Percentiles rank a stretch among this genome's conserved stretches.
Evolutionary conservation across 2,797 vertebrate species (phyloP).

Genomic region (Anolis apletophallus): DNA sequence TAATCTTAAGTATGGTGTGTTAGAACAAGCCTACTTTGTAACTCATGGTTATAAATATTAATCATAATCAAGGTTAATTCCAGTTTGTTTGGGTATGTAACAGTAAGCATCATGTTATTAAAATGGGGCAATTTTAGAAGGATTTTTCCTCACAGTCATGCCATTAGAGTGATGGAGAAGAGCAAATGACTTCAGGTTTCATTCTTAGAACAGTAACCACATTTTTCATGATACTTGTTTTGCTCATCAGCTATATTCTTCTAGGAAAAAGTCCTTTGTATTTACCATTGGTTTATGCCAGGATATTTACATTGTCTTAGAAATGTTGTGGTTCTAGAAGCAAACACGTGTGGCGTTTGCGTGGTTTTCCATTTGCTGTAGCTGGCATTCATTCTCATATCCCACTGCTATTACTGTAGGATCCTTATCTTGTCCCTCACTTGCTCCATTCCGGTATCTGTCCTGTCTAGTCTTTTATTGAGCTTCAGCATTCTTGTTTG

Average conservation of each 20-base stretch:
- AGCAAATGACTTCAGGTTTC: background rate
- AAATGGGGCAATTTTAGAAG: background rate
- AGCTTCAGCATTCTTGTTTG: conserved; percentile 58
- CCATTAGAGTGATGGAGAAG: too few species aligned
- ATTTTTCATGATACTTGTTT: background rate
- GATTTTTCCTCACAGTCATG: background rate
- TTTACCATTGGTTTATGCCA: background rate
- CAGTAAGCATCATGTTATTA: background rate
- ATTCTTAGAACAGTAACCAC: background rate
- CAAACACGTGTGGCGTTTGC: background rate
- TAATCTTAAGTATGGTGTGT: background rate
- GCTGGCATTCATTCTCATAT: background rate
- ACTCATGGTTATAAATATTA: background rate
- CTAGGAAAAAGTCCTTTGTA: background rate
- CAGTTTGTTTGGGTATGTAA: background rate
- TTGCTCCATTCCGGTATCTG: conserved; percentile 5
- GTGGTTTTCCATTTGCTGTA: background rate
- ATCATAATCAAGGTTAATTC: background rate
- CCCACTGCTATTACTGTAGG: background rate
- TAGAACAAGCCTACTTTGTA: background rate
- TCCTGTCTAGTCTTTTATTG: background rate
- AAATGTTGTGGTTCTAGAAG: background rate
- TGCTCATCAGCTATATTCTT: background rate
- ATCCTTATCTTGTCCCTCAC: background rate
- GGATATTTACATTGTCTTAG: background rate